phyloP scores from a whole-genome alignment of 2,888 invertebrate genomes.

The Masnerella sp. region DNA sequence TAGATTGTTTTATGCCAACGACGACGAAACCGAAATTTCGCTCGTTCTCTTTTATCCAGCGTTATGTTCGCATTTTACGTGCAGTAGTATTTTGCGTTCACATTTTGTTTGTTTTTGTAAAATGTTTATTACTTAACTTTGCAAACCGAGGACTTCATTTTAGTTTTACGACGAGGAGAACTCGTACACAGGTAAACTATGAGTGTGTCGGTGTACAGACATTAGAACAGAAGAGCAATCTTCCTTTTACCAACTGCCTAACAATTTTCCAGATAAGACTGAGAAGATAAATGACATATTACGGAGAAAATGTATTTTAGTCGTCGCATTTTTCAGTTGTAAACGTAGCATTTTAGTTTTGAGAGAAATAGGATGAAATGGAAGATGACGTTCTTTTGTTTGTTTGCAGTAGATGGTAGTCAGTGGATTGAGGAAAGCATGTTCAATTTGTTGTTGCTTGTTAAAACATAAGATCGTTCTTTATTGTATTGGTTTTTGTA shows the following conservation, averaged over 20 bases:
- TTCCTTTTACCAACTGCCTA: slow-evolving; percentile 30
- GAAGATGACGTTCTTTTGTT: neutral
- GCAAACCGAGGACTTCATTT: slow-evolving; percentile 12
- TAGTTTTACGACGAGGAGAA: slow-evolving; percentile 8
- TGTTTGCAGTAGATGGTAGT: slow-evolving; percentile 4
- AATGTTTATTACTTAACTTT: slow-evolving; percentile 45
- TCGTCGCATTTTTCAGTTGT: slow-evolving; percentile 27
- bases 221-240: slow-evolving; percentile 14
- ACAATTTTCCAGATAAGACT: slow-evolving; percentile 46
- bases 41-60: slow-evolving; percentile 21
- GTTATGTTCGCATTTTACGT: slow-evolving; percentile 52
- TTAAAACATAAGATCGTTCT: slow-evolving; percentile 8
- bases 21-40: slow-evolving; percentile 12
- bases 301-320: slow-evolving; percentile 13
- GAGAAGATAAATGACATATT: slow-evolving; percentile 32
- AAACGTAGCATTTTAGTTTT: neutral
- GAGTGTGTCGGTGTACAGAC: slow-evolving; percentile 31
- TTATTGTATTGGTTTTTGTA: slow-evolving; percentile 4
- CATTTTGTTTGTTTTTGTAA: slow-evolving; percentile 42
- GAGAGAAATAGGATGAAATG: neutral
- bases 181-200: slow-evolving; percentile 37
- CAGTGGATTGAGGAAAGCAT: slow-evolving; percentile 21
- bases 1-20: slow-evolving; percentile 21
- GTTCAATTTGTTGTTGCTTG: too few species aligned
- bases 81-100: slow-evolving; percentile 43